These are phyloP conservation scores for Taenaris catops DNA, from an alignment of 2,888 invertebrate genomes.

Conservation along the genomic window DNA sequence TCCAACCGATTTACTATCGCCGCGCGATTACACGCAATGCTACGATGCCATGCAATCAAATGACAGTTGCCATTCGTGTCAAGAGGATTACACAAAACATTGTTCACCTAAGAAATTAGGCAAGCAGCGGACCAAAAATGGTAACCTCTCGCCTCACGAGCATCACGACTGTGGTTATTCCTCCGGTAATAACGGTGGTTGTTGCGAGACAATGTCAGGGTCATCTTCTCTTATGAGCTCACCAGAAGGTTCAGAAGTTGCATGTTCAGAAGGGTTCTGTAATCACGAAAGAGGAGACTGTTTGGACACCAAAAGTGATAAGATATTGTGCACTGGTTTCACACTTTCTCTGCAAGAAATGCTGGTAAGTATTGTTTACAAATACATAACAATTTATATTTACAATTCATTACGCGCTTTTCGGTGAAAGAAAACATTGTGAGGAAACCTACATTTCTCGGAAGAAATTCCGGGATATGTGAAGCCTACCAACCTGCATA, in stretches of 20 bases:
- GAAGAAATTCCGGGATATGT: too few species aligned
- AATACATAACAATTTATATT: too few species aligned
- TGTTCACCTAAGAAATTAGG: conserved; percentile 57
- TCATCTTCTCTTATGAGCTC: conserved; percentile 91
- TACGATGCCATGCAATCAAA: conserved; percentile 47
- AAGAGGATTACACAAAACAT: conserved; percentile 60
- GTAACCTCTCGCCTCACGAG: conserved; percentile 82
- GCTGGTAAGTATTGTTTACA: conserved; percentile 79
- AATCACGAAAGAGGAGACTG: conserved; percentile 83
- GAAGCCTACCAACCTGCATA: too few species aligned
- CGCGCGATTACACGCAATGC: conserved; percentile 52
- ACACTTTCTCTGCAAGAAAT: conserved; percentile 86
- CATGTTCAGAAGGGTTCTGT: conserved; percentile 93
- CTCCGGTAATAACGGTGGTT: conserved; percentile 89
- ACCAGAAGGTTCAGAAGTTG: conserved; percentile 94
- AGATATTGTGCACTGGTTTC: conserved; percentile 67
- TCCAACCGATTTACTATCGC: conserved; percentile 58
- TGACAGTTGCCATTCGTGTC: conserved; percentile 69
- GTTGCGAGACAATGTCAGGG: conserved; percentile 83
- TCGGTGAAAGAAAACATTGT: too few species aligned
- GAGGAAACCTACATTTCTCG: too few species aligned
- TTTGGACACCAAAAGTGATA: conserved; percentile 60
- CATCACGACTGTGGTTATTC: conserved; percentile 93
- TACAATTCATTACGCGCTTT: too few species aligned
- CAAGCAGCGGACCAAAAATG: conserved; percentile 66